These are phyloP conservation scores for Aleiodes leptofemur DNA, from an alignment of 2,888 invertebrate species.

Conservation along the genomic window DNA sequence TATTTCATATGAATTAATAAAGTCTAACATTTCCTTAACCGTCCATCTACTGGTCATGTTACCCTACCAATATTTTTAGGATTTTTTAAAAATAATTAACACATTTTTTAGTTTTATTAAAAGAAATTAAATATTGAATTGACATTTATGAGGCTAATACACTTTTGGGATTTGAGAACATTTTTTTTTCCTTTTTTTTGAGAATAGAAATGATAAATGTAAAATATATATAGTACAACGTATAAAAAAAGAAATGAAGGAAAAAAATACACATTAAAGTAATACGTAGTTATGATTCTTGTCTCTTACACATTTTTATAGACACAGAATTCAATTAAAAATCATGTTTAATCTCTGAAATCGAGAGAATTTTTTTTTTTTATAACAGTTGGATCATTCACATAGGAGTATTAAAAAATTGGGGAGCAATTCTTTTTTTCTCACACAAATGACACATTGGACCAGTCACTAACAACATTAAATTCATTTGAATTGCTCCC, in stretches of 20 bases:
- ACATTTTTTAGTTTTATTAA: slow-evolving; percentile 33
- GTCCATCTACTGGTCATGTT: too few species aligned
- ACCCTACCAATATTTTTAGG: background rate
- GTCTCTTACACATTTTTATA: background rate
- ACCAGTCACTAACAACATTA: background rate
- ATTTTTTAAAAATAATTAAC: background rate
- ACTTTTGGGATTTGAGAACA: slow-evolving; percentile 40
- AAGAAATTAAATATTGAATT: slow-evolving; percentile 59
- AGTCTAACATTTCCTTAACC: too few species aligned
- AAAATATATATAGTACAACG: slow-evolving; percentile 65
- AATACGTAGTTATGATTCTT: slow-evolving; percentile 23
- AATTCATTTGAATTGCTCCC: background rate
- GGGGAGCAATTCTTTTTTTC: slow-evolving; percentile 1
- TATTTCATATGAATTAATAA: too few species aligned
- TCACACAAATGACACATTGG: background rate
- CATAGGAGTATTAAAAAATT: background rate
- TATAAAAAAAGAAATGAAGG: slow-evolving; percentile 62
- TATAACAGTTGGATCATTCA: slow-evolving; percentile 18
- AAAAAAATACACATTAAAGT: slow-evolving; percentile 50
- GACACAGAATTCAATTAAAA: too few species aligned
- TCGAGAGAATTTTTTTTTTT: background rate
- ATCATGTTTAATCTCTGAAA: too few species aligned
- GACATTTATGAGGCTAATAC: slow-evolving; percentile 55
- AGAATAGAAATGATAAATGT: slow-evolving; percentile 47
- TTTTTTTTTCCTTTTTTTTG: slow-evolving; percentile 39